phyloP scores from a whole-genome alignment of 2,113 vertebrate genomes.

The Rhinoptilus africanus region DNA sequence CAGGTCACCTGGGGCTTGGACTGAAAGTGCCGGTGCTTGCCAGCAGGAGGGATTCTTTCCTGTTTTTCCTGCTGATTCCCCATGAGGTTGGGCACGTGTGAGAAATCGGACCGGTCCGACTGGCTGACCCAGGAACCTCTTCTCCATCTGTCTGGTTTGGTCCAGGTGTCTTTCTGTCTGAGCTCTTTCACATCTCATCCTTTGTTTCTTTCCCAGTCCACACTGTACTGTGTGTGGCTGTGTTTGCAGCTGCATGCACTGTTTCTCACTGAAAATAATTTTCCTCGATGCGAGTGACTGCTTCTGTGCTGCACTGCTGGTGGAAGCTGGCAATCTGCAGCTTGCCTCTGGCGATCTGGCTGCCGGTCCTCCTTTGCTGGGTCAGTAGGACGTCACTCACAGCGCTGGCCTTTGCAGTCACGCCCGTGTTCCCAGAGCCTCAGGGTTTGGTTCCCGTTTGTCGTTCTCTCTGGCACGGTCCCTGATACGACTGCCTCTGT shows the following conservation, averaged over 20 bases:
- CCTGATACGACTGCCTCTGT: accelerated
- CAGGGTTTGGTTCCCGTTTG: accelerated
- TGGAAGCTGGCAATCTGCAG: not conserved
- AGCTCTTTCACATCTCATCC: not conserved
- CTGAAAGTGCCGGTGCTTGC: not conserved
- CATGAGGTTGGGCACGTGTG: accelerated
- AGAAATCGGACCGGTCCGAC: accelerated
- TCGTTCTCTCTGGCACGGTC: not conserved
- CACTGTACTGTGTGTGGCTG: accelerated
- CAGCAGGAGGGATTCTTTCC: not conserved
- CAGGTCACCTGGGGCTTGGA: not conserved
- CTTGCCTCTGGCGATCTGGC: not conserved
- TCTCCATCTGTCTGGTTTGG: not conserved
- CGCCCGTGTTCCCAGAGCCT: not conserved
- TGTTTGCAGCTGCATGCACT: accelerated
- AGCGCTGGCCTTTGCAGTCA: accelerated
- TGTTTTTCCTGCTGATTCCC: not conserved
- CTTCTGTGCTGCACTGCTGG: not conserved
- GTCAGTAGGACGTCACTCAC: accelerated
- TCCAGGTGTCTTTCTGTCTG: not conserved
- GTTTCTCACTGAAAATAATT: accelerated
- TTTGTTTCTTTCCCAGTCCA: not conserved
- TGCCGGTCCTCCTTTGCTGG: accelerated
- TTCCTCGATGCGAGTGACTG: accelerated
- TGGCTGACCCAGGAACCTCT: not conserved